Base-by-base conservation (phyloP, 2,888 invertebrate genomes). In the Metallyticus violacea region DNA sequence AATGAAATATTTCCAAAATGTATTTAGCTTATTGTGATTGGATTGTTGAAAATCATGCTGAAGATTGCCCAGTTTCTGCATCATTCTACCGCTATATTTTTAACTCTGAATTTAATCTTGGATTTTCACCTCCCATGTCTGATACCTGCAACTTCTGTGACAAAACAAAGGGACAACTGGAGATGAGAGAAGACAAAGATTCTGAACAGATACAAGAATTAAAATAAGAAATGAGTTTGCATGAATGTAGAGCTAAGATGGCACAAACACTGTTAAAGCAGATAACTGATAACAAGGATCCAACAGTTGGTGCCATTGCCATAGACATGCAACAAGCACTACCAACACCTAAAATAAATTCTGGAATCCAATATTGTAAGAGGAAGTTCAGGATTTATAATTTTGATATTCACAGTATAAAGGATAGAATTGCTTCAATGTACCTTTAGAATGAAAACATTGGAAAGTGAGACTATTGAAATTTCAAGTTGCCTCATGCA, bases 201-300 rank as follows among this genome's bases (percentile, higher is more conserved):
- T 22, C 81, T 81, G n/a, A 81, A 81, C 5, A 30, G 26, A 81
- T 81, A 40, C 4, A 22, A n/a, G n/a, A n/a, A n/a, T n/a, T 25
- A 3, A 25, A 81, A 30, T 4, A 9, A 15, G 40, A 81, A 30
- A 82, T 29, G 40, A 81, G 15, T 9, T 6, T 81, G 81, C 81
- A 81, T 81, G 81, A 81, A 81, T n/a, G 80, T 9, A 81, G 40
- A 26, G 82, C 82, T 26, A 82, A 82, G 82, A 82, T 82, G 82
- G 82, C 82, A 26, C 40, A 82, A 29, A 82, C 82, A 62, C 27
- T 82, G 25, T 22, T 82, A 62, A 40, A 82, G 25, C 3, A 82
- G 27, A 82, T n/a, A 25, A 22, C 25, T 7, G 62, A 76, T n/a
- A 82, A 82, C 25, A 40, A 76, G 25, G 62, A 82, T 27, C 62